Conservation (phyloP, 1,140 invertebrate species). For the Solen grandis region DNA sequence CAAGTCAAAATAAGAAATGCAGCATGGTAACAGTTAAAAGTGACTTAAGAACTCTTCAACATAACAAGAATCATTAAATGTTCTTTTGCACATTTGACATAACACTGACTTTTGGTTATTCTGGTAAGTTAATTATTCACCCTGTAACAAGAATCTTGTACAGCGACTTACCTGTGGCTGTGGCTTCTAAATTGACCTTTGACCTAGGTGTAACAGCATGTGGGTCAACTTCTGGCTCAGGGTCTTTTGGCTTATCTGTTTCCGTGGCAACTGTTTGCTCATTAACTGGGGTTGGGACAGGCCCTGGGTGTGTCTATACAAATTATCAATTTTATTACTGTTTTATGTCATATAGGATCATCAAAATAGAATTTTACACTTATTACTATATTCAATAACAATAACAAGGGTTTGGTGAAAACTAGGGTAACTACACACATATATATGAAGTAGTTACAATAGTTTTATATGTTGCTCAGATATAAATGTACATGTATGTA, state of each 20-base stretch:
- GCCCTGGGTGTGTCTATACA: slow-evolving; percentile 36
- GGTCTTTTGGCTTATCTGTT: slow-evolving; percentile 50
- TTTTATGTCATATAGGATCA: background rate
- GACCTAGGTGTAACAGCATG: slow-evolving; percentile 58
- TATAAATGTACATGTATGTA: background rate
- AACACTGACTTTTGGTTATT: too few species aligned
- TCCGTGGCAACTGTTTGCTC: slow-evolving; percentile 50
- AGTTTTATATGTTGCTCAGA: background rate
- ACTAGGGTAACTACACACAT: background rate
- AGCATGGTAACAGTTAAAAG: too few species aligned
- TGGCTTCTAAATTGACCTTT: slow-evolving; percentile 73
- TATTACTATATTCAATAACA: background rate
- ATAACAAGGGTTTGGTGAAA: background rate
- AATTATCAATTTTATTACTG: background rate
- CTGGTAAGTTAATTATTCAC: too few species aligned
- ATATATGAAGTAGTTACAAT: background rate
- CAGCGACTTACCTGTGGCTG: slow-evolving; percentile 76
- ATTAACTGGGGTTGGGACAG: slow-evolving; percentile 46
- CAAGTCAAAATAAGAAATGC: too few species aligned
- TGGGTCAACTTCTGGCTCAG: slow-evolving; percentile 60
- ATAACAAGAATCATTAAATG: too few species aligned
- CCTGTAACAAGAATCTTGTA: too few species aligned
- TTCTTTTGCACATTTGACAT: too few species aligned
- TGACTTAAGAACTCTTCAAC: too few species aligned
- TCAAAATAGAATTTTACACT: background rate